These are phyloP conservation scores for Tadarida brasiliensis DNA, from an alignment of 2,797 vertebrate genomes.

Conservation along the genomic window DNA sequence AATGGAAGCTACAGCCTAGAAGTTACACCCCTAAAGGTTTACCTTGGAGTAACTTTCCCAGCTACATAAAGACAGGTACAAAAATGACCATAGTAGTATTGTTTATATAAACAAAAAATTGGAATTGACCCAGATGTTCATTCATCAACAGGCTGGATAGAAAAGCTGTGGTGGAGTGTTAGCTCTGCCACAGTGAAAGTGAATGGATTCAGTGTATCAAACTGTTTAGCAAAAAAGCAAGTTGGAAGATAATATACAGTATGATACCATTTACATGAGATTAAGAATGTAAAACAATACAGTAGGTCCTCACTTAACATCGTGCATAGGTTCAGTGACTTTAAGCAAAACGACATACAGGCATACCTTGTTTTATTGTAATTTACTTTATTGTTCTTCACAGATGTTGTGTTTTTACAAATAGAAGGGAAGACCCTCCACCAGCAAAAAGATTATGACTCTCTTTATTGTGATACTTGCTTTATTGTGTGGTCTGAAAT, in stretches of 20 bases:
- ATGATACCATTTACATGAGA: background rate
- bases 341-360: background rate
- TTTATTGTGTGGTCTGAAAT: background rate
- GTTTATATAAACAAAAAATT: background rate
- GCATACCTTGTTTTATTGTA: background rate
- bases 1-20: background rate
- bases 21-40: too few relatives aligned
- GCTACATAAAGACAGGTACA: background rate
- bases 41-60: background rate
- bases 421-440: background rate
- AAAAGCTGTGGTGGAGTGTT: background rate
- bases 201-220: accelerated
- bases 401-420: background rate
- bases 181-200: accelerated
- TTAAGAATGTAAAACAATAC: background rate
- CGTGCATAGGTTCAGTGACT: background rate
- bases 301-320: background rate
- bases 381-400: background rate
- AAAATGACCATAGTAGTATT: background rate
- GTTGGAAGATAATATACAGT: too few relatives aligned
- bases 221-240: background rate
- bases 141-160: background rate
- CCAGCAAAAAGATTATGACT: background rate
- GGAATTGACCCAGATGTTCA: background rate
- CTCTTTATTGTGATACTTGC: background rate